These are phyloP conservation scores for Gila orcuttii DNA, from an alignment of 2,113 vertebrate genomes.

Conservation along the genomic window DNA sequence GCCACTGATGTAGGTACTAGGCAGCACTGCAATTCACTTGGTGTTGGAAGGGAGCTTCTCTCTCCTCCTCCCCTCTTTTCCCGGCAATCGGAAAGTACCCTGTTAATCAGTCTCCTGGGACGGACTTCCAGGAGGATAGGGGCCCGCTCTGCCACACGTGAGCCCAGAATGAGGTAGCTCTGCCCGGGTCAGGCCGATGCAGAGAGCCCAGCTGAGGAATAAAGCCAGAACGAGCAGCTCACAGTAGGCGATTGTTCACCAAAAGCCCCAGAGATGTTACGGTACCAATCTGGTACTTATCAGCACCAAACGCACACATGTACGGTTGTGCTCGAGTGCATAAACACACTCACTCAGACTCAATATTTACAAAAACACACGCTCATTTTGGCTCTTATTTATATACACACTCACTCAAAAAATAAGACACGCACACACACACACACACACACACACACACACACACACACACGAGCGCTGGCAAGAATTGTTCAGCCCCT, in stretches of 20 bases:
- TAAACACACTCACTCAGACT: conserved; percentile 29
- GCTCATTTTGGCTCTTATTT: conserved; percentile 1
- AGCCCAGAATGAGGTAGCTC: conserved; percentile 25
- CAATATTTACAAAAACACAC: conserved; percentile 39
- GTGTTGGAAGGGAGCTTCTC: neutral
- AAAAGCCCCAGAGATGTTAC: neutral
- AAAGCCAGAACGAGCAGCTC: neutral
- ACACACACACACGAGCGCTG: conserved; percentile 5
- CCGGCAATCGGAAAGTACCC: conserved; percentile 55
- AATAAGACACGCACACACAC: conserved; percentile 20
- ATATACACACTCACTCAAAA: neutral
- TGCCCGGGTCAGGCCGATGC: neutral
- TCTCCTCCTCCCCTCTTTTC: conserved; percentile 26
- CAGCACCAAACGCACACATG: conserved; percentile 18
- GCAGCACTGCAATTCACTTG: neutral
- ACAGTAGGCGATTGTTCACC: conserved; percentile 25
- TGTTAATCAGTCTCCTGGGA: conserved; percentile 48
- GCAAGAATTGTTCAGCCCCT: conserved; percentile 6
- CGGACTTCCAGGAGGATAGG: conserved; percentile 25
- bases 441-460: conserved; percentile 30
- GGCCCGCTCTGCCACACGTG: conserved; percentile 32
- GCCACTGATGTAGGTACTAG: neutral
- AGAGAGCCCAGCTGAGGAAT: conserved; percentile 7
- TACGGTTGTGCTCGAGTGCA: conserved; percentile 1
- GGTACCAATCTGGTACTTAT: neutral